Conservation (phyloP, 2,888 invertebrate species). For the Mythimna ferrago region DNA sequence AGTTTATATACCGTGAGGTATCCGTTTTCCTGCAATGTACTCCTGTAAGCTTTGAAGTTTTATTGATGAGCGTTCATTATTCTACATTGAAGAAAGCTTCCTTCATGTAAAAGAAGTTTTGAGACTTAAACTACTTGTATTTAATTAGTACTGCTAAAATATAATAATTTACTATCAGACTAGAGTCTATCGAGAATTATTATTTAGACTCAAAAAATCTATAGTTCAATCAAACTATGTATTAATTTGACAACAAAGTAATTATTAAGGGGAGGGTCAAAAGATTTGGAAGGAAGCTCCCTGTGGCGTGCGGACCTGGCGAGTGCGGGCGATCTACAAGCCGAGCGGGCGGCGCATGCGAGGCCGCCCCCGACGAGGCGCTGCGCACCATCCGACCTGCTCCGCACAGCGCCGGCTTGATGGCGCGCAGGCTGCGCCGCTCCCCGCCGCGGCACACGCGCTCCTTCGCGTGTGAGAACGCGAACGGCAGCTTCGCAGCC, state of each 20-base stretch:
- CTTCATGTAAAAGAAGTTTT: slow-evolving; percentile 64
- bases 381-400: slow-evolving; percentile 90
- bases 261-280: slow-evolving; percentile 25
- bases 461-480: slow-evolving; percentile 85
- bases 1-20: slow-evolving; percentile 57
- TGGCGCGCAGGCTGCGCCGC: slow-evolving; percentile 77
- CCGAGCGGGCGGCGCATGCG: slow-evolving; percentile 83
- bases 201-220: slow-evolving; percentile 30
- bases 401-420: slow-evolving; percentile 71
- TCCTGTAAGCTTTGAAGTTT: slow-evolving; percentile 57
- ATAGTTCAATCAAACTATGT: slow-evolving; percentile 12
- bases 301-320: slow-evolving; percentile 81
- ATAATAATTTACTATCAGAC: slow-evolving; percentile 25
- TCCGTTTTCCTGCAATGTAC: slow-evolving; percentile 51
- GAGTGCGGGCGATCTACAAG: slow-evolving; percentile 82
- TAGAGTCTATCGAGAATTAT: slow-evolving; percentile 31
- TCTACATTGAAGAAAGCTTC: slow-evolving; percentile 70
- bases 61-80: slow-evolving; percentile 54
- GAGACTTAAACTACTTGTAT: slow-evolving; percentile 41
- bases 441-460: slow-evolving; percentile 70
- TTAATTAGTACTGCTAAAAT: slow-evolving; percentile 36
- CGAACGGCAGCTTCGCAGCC: slow-evolving; percentile 87
- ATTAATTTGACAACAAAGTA: slow-evolving; percentile 19
- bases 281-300: slow-evolving; percentile 62
- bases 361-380: slow-evolving; percentile 86